Evolutionary conservation across 2,888 invertebrate species (phyloP), one percentile per base, ranked within the genome.

Genomic region (Lathronympha strigana): DNA sequence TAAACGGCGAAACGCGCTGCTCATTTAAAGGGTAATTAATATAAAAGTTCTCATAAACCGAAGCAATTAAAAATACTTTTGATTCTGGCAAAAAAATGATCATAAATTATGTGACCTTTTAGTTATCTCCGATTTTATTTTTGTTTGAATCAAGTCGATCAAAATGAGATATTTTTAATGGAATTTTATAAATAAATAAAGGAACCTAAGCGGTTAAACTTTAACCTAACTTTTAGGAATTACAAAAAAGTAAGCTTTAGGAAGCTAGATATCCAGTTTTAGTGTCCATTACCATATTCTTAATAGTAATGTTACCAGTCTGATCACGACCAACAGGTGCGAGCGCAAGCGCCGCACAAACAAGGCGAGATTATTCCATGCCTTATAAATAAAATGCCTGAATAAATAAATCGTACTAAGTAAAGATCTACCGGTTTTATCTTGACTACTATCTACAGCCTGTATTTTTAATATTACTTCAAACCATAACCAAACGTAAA

Each of bases 11-110:
- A 80, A 78, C 77, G 80, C 80, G 76, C 71, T 79, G 85, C 87
- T 89, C 90, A 88, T 91, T 90, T 90, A 86, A 74, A 74, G 83
- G 83, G 84, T 90, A 90, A 92, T 91, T 91, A 90, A 89, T 84
- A 87, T 80, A 77, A 78, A 81, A 82, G 86, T 89, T 90, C 88
- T 85, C 90, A 87, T 90, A 87, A 87, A 86, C 81, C 77, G 72
- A 67, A 71, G 76, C 86, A 88, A 89, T 88, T 89, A 88, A 86
- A 86, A 86, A 71, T 62, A 70, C 72, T 77, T 79, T 75, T 76
- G 66, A 73, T 71, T 70, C 67, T 67, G 64, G 67, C 72, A 75
- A 81, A 80, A 50, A 83, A 80, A 79, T 49, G 38, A 71, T 79
- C 81, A 43, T 69, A 83, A 77, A 79, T 82, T 78, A 72, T 72